A percentile compares a stretch with the other conserved stretches of the same genome.
phyloP scores from a whole-genome alignment of 2,888 invertebrate genomes.

The Mellilla xanthometata region DNA sequence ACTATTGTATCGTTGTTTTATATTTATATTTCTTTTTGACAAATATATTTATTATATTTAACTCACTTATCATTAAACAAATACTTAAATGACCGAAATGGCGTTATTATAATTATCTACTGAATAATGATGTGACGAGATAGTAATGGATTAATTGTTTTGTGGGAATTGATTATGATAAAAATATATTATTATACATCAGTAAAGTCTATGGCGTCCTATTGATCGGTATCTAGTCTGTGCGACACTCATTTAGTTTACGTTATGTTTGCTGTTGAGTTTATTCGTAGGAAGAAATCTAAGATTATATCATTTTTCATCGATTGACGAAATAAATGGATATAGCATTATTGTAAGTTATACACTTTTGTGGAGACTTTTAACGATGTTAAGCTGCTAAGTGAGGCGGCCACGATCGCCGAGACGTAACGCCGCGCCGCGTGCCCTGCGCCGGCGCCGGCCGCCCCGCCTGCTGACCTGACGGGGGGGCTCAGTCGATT shows the following conservation, averaged over 20 bases:
- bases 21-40: constrained; percentile 44
- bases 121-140: constrained; percentile 39
- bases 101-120: constrained; percentile 47
- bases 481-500: constrained; percentile 67
- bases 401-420: constrained; percentile 63
- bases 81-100: constrained; percentile 65
- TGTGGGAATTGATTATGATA: constrained; percentile 69
- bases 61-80: constrained; percentile 55
- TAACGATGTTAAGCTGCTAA: constrained; percentile 72
- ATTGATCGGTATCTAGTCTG: constrained; percentile 5
- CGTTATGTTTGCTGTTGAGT: constrained; percentile 33
- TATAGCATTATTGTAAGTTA: constrained; percentile 67
- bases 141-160: constrained; percentile 47
- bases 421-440: constrained; percentile 37
- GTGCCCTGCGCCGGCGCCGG: constrained; percentile 57
- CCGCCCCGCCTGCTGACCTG: neutral
- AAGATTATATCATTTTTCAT: constrained; percentile 40
- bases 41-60: constrained; percentile 61
- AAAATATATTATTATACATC: constrained; percentile 39
- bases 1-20: constrained; percentile 67
- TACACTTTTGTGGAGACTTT: constrained; percentile 76
- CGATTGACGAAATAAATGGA: constrained; percentile 41
- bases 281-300: constrained; percentile 57
- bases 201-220: constrained; percentile 18
- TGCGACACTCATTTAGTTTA: constrained; percentile 2